Conservation (phyloP, 2,113 vertebrate genomes). For the Salvelinus sp. region DNA sequence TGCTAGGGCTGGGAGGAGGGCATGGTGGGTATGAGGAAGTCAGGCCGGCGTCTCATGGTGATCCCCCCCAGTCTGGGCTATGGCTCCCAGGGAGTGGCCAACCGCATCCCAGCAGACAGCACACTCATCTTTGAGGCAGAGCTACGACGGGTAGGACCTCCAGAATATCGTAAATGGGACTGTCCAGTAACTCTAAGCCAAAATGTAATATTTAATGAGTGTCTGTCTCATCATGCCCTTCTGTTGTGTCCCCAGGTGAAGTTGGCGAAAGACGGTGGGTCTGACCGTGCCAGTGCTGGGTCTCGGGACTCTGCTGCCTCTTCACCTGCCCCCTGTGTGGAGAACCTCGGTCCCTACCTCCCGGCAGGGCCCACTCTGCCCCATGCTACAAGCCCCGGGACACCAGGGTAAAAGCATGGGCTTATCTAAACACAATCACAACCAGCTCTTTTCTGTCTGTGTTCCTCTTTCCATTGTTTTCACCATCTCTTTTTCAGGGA, state of each 20-base stretch:
- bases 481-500: slow-evolving; percentile 73
- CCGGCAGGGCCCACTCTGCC: slow-evolving; percentile 60
- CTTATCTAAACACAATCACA: neutral
- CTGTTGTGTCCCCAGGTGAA: slow-evolving; percentile 78
- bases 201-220: neutral
- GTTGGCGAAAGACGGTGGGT: slow-evolving; percentile 79
- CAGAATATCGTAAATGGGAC: no score
- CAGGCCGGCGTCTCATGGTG: slow-evolving; percentile 81
- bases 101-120: slow-evolving; percentile 81
- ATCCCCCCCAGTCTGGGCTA: slow-evolving; percentile 82
- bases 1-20: slow-evolving; percentile 93
- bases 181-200: neutral
- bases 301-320: slow-evolving; percentile 81
- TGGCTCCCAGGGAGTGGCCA: slow-evolving; percentile 82
- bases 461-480: neutral
- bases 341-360: slow-evolving; percentile 73
- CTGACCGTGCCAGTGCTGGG: slow-evolving; percentile 73
- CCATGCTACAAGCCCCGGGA: slow-evolving; percentile 68
- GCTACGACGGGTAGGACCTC: slow-evolving; percentile 79
- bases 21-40: slow-evolving; percentile 91
- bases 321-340: slow-evolving; percentile 81
- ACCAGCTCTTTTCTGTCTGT: neutral
- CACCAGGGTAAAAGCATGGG: slow-evolving; percentile 75
- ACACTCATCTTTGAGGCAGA: slow-evolving; percentile 87
- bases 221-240: neutral